phyloP scores from a whole-genome alignment of 2,888 invertebrate genomes.

The Leucophenga montana region DNA sequence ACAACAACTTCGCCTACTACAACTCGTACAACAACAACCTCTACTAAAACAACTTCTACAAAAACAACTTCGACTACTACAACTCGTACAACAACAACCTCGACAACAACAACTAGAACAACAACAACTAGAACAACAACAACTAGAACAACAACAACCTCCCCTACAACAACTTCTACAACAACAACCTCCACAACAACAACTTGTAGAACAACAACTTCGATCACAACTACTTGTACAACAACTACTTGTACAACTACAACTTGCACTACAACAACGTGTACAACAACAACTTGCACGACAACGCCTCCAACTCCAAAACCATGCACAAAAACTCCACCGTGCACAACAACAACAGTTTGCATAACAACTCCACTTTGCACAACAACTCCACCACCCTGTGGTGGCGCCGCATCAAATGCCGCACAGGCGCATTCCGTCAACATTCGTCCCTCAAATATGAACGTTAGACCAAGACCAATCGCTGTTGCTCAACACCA shows the following conservation, averaged over 20 bases:
- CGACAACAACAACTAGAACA: conserved; percentile 31
- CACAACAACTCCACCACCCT: too few relatives aligned
- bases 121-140: conserved; percentile 14
- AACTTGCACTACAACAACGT: conserved; percentile 19
- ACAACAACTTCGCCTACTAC: too few relatives aligned
- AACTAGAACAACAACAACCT: conserved; percentile 22
- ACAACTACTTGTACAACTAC: neutral
- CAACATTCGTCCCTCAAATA: neutral
- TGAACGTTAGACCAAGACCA: conserved; percentile 34
- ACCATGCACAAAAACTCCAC: too few relatives aligned
- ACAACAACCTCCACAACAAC: neutral
- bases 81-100: conserved; percentile 8
- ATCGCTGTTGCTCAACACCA: conserved; percentile 30
- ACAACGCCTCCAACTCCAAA: too few relatives aligned
- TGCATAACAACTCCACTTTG: too few relatives aligned
- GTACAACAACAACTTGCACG: conserved; percentile 23
- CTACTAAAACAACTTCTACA: neutral
- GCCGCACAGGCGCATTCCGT: neutral
- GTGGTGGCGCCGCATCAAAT: conserved; percentile 20
- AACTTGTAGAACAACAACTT: neutral
- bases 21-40: conserved; percentile 6
- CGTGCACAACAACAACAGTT: too few relatives aligned
- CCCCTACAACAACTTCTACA: neutral
- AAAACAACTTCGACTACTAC: conserved; percentile 13
- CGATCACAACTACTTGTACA: neutral